Percentiles rank a stretch among this genome's conserved stretches.
phyloP scores from a whole-genome alignment of 2,113 vertebrate genomes.

The Peromyscus polionotus region DNA sequence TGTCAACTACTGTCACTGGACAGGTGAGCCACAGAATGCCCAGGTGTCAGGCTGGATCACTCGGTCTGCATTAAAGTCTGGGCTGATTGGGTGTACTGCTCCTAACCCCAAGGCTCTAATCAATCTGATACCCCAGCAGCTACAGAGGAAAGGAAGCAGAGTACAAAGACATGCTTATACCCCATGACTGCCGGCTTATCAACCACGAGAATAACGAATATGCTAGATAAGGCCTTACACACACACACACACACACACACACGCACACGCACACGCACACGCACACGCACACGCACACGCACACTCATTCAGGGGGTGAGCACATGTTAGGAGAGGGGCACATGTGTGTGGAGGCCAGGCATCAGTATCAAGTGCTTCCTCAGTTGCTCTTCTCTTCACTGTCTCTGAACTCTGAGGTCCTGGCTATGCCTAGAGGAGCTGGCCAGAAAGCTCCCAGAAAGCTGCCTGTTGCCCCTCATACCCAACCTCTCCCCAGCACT shows the following conservation, averaged over 20 bases:
- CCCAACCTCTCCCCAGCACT: not conserved
- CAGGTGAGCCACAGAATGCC: not conserved
- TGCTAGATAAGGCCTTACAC: not conserved
- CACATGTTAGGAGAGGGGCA: too few species aligned
- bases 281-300: not conserved
- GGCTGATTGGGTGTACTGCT: not conserved
- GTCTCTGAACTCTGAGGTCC: too few species aligned
- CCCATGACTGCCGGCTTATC: not conserved
- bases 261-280: not conserved
- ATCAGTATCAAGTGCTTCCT: too few species aligned
- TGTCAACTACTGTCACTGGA: not conserved
- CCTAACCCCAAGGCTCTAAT: not conserved
- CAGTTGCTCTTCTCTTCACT: too few species aligned
- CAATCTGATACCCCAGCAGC: not conserved
- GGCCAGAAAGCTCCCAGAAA: not conserved
- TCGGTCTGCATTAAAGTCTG: not conserved
- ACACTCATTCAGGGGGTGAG: not conserved
- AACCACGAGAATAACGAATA: not conserved
- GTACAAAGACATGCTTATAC: not conserved
- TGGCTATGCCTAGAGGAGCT: not conserved
- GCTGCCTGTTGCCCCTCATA: not conserved
- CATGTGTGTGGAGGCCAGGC: not conserved
- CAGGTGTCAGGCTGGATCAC: not conserved
- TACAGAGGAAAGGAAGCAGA: not conserved
- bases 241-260: not conserved